Percentiles rank a stretch among this genome's conserved stretches.
Conservation (phyloP, 2,113 vertebrate genomes). For the Alouatta palliata region DNA sequence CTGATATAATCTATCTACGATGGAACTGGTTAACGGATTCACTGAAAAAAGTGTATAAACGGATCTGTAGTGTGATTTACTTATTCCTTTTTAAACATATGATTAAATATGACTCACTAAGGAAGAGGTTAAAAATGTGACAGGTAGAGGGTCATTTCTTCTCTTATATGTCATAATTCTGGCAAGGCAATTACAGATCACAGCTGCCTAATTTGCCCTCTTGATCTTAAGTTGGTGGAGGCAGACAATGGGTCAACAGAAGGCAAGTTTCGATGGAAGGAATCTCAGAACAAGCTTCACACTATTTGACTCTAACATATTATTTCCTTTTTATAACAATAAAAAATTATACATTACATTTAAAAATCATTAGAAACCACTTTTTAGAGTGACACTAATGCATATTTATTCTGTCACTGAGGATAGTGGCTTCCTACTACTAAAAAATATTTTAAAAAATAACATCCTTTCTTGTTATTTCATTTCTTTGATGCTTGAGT, state of each 20-base stretch:
- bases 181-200: background rate
- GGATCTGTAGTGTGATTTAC: background rate
- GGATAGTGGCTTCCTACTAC: background rate
- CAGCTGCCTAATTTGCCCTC: background rate
- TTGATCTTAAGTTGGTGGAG: background rate
- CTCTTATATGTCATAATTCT: background rate
- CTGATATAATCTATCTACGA: background rate
- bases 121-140: background rate
- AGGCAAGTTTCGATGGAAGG: background rate
- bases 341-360: background rate
- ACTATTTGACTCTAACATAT: conserved; percentile 1
- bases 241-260: background rate
- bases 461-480: background rate
- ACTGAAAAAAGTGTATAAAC: background rate
- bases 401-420: background rate
- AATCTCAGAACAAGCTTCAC: background rate
- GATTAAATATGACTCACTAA: conserved; percentile 5
- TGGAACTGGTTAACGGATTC: background rate
- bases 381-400: background rate
- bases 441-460: background rate
- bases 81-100: background rate
- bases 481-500: background rate
- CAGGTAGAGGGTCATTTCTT: background rate
- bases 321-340: conserved; percentile 1
- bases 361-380: background rate